Percentiles rank a stretch among this genome's conserved stretches.
Conservation (phyloP, 2,888 invertebrate species). For the Campoplex nolae region DNA sequence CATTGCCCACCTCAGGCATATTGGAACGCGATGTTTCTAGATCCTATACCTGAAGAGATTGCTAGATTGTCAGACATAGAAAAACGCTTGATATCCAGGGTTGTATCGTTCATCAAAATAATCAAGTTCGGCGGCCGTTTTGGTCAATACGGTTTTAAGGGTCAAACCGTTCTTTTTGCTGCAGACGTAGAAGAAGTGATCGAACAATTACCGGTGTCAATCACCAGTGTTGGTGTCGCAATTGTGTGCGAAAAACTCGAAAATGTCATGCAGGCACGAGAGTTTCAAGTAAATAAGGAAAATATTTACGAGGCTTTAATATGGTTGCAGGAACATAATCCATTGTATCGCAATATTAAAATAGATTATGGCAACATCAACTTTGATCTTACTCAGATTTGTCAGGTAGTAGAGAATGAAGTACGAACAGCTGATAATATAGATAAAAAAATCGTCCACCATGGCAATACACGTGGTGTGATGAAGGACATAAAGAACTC, state of each 20-base stretch:
- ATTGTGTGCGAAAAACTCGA: slow-evolving; percentile 12
- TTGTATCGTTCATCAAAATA: slow-evolving; percentile 37
- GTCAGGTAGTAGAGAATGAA: background rate
- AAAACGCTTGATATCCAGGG: slow-evolving; percentile 5
- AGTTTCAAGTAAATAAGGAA: slow-evolving; percentile 14
- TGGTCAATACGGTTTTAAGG: slow-evolving; percentile 41
- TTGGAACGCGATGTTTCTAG: slow-evolving; percentile 6
- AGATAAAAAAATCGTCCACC: no score
- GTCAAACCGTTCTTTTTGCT: slow-evolving; percentile 29
- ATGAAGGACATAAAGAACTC: background rate
- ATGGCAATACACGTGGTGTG: background rate
- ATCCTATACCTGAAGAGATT: background rate
- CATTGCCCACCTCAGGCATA: background rate
- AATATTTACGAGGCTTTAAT: background rate
- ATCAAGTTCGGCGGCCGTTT: slow-evolving; percentile 35
- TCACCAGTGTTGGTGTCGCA: slow-evolving; percentile 6
- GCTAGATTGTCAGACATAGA: background rate
- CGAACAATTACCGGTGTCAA: slow-evolving; percentile 15
- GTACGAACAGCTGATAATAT: background rate
- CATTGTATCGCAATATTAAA: slow-evolving; percentile 1
- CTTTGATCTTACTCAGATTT: background rate
- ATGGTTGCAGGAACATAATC: background rate
- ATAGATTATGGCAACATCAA: background rate
- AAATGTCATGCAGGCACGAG: slow-evolving; percentile 1
- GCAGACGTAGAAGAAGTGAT: background rate